Evolutionary conservation across 1,140 invertebrate genomes (phyloP).

Genomic region (Sitobion miscanthi): DNA sequence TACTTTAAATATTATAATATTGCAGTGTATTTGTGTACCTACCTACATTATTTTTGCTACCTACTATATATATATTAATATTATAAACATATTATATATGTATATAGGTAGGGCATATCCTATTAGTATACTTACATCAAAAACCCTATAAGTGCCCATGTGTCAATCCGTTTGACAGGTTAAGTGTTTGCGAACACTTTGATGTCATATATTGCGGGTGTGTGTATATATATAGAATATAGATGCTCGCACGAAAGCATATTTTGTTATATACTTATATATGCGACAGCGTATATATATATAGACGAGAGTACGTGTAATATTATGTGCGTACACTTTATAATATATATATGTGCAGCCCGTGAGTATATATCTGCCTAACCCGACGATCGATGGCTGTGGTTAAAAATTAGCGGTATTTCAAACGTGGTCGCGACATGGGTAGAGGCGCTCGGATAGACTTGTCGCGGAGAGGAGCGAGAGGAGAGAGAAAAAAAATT

Average conservation of each 20-base stretch:
- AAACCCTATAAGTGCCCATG: neutral
- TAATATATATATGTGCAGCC: neutral
- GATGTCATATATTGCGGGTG: neutral
- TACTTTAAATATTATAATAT: neutral
- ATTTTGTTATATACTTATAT: neutral
- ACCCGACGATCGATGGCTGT: neutral
- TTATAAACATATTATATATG: neutral
- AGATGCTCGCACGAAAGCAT: neutral
- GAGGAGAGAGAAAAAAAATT: neutral
- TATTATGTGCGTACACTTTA: neutral
- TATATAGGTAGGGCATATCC: neutral
- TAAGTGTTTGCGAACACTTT: conserved; percentile 18
- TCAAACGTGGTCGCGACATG: neutral
- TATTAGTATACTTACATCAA: neutral
- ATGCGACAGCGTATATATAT: neutral
- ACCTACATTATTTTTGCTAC: neutral
- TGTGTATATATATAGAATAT: neutral
- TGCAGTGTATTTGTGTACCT: neutral
- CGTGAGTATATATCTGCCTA: neutral
- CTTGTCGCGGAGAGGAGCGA: neutral
- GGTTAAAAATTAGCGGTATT: neutral
- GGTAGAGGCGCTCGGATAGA: neutral
- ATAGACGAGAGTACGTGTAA: neutral
- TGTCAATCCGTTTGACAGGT: conserved; percentile 20
- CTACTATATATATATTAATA: neutral